These are phyloP conservation scores for Incurvaria masculella DNA, from an alignment of 2,888 invertebrate genomes.

Conservation along the genomic window DNA sequence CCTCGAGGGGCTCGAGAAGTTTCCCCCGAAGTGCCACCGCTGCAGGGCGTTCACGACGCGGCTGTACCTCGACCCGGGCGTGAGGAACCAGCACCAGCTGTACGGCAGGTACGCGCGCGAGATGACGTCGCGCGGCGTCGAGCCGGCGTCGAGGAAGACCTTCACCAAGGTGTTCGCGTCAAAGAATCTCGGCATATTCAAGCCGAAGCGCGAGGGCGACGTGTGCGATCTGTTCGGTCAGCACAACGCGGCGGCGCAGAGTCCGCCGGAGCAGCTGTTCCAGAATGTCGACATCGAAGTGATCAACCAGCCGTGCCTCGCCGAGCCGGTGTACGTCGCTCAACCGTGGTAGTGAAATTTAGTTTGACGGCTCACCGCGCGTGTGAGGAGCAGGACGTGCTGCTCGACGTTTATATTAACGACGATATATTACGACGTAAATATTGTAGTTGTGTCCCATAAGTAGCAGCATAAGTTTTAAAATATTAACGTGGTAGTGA, in stretches of 20 bases:
- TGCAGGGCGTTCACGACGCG: conserved; percentile 20
- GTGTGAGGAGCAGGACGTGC: too few species aligned
- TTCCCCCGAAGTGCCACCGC: conserved; percentile 25
- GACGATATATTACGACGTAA: too few species aligned
- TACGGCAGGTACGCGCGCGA: conserved; percentile 28
- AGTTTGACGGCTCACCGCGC: too few species aligned
- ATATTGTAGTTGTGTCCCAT: too few species aligned
- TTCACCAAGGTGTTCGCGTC: conserved; percentile 27
- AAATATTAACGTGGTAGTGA: too few species aligned
- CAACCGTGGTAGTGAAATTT: too few species aligned
- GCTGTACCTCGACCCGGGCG: conserved; percentile 24
- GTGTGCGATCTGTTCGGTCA: conserved; percentile 27
- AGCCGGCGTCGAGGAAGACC: conserved; percentile 34
- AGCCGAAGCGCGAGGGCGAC: conserved; percentile 30
- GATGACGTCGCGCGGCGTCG: conserved; percentile 19
- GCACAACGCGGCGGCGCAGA: conserved; percentile 23
- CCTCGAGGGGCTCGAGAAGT: conserved; percentile 29
- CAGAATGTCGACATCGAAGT: neutral
- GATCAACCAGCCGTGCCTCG: too few species aligned
- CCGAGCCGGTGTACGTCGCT: too few species aligned
- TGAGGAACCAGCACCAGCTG: conserved; percentile 31
- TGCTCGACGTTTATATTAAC: too few species aligned
- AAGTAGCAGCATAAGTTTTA: too few species aligned
- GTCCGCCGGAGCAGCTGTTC: neutral
- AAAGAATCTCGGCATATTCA: conserved; percentile 32